Conservation (phyloP, 92 coral and sea anemone species). For the Diadumene lineata region DNA sequence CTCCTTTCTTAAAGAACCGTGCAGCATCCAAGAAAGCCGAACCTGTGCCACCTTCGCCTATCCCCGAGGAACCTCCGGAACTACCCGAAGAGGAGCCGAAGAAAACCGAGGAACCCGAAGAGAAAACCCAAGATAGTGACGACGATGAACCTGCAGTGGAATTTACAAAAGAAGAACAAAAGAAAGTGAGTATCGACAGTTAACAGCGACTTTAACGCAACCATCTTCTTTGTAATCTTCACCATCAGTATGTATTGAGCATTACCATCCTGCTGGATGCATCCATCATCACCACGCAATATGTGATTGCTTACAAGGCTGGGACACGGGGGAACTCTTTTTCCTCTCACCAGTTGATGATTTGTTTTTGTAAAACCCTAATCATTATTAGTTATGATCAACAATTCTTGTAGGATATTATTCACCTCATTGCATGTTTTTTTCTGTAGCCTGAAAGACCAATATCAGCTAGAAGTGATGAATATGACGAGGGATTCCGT, state of each 20-base stretch:
- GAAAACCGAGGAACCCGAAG: slow-evolving; percentile 12
- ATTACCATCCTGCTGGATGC: not conserved
- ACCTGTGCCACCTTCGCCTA: slow-evolving; percentile 18
- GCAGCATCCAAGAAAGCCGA: slow-evolving; percentile 14
- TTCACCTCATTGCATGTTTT: not conserved
- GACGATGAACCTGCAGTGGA: slow-evolving; percentile 65
- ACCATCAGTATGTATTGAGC: not conserved
- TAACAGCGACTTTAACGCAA: not conserved
- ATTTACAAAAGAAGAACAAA: slow-evolving; percentile 40
- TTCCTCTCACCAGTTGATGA: no score
- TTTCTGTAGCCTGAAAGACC: slow-evolving; percentile 60
- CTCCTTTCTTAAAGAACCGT: slow-evolving; percentile 49
- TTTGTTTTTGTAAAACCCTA: no score
- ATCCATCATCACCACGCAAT: not conserved
- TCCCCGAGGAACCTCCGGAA: slow-evolving; percentile 38
- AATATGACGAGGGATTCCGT: slow-evolving; percentile 81
- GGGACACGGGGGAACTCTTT: no score
- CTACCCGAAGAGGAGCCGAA: slow-evolving; percentile 18
- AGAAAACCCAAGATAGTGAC: slow-evolving; percentile 42
- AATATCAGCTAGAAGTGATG: slow-evolving; percentile 76
- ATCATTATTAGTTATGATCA: not conserved
- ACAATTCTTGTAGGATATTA: no score
- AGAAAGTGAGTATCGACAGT: slow-evolving; percentile 30
- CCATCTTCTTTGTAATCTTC: not conserved
- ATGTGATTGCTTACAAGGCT: no score